Evolutionary conservation across 2,113 vertebrate genomes (phyloP).

Genomic region (Hypomesus transpacificus): DNA sequence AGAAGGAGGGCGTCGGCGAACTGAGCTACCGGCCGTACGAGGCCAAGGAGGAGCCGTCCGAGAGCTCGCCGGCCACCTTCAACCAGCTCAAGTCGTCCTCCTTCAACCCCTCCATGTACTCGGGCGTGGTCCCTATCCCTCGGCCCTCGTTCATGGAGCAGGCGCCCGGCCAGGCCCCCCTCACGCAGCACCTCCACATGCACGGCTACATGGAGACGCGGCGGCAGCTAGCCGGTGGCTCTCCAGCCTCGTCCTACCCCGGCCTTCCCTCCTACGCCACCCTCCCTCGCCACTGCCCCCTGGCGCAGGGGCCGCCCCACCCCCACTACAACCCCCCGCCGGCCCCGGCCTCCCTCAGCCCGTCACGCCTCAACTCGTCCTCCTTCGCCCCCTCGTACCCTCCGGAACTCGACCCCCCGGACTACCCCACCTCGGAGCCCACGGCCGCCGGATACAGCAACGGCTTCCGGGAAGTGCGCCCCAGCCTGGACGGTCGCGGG

Average conservation of each 20-base stretch:
- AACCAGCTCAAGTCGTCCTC: constrained; percentile 50
- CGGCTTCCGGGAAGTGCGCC: constrained; percentile 76
- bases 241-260: constrained; percentile 56
- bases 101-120: constrained; percentile 71
- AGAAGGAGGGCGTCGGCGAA: constrained; percentile 56
- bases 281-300: constrained; percentile 80
- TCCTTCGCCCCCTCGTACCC: constrained; percentile 59
- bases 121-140: constrained; percentile 82
- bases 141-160: constrained; percentile 72
- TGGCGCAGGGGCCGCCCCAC: constrained; percentile 62
- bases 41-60: constrained; percentile 49
- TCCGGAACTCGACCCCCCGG: constrained; percentile 53
- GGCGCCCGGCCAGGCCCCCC: constrained; percentile 18
- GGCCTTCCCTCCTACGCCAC: constrained; percentile 85
- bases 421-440: constrained; percentile 49
- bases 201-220: constrained; percentile 75
- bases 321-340: constrained; percentile 52
- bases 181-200: constrained; percentile 62
- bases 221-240: constrained; percentile 85
- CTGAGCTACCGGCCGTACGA: constrained; percentile 51
- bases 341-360: constrained; percentile 52
- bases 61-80: constrained; percentile 52
- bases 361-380: constrained; percentile 55
- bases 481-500: constrained; percentile 58
- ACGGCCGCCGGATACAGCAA: constrained; percentile 58